These are phyloP conservation scores for Bradypus variegatus DNA, from an alignment of 2,797 vertebrate genomes.

Conservation along the genomic window DNA sequence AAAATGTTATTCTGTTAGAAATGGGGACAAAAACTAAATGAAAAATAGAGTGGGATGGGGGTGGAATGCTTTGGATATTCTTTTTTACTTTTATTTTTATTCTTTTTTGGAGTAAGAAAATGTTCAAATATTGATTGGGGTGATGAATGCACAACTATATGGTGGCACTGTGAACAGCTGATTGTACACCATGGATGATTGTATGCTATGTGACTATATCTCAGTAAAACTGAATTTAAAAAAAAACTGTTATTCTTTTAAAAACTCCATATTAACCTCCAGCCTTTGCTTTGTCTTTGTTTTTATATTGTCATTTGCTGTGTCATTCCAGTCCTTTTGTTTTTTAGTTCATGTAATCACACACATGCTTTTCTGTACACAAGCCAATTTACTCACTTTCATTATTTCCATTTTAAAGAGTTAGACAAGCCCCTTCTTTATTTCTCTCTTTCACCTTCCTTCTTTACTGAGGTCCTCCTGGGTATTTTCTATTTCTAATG, in stretches of 20 bases:
- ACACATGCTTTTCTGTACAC: neutral
- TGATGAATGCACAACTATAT: too few species aligned
- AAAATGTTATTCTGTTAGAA: neutral
- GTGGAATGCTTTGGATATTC: too few species aligned
- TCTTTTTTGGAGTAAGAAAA: too few species aligned
- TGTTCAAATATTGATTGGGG: too few species aligned
- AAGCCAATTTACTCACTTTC: neutral
- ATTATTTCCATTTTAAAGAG: constrained; percentile 6
- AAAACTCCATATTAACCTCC: neutral
- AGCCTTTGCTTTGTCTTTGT: neutral
- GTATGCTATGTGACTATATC: too few species aligned
- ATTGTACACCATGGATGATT: too few species aligned
- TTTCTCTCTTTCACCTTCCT: neutral
- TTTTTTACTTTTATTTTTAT: too few species aligned
- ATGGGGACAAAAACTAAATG: neutral
- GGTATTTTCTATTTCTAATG: neutral
- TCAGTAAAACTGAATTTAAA: too few species aligned
- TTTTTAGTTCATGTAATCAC: neutral
- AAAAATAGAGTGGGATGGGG: too few species aligned
- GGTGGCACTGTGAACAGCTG: too few species aligned
- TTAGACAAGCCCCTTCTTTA: neutral
- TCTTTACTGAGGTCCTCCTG: neutral
- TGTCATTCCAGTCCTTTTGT: neutral
- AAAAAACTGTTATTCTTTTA: neutral
- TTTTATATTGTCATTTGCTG: neutral